phyloP scores from a whole-genome alignment of 2,113 vertebrate genomes.

The Xyliphius kryptos region DNA sequence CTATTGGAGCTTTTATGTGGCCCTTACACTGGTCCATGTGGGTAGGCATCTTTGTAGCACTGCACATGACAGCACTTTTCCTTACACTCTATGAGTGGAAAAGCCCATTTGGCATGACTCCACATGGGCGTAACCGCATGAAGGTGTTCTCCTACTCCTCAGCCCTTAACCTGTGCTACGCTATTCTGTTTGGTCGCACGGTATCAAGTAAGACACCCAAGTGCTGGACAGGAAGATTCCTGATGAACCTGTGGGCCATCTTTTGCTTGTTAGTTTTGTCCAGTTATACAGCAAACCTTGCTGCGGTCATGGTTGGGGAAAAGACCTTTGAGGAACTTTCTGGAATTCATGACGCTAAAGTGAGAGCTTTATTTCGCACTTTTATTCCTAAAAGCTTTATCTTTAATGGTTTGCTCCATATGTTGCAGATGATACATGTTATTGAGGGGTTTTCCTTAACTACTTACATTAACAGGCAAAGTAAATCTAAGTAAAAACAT shows the following conservation, averaged over 20 bases:
- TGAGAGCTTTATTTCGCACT: constrained; percentile 47
- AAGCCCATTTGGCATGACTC: constrained; percentile 92
- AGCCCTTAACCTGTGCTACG: constrained; percentile 93
- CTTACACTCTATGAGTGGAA: constrained; percentile 96
- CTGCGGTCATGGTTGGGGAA: constrained; percentile 94
- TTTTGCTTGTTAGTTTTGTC: constrained; percentile 97
- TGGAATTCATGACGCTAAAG: constrained; percentile 92
- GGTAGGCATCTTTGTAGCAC: constrained; percentile 88
- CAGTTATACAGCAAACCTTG: constrained; percentile 94
- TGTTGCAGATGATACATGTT: too few species aligned
- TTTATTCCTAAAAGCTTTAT: constrained; percentile 1
- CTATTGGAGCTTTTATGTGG: constrained; percentile 94
- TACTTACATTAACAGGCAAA: too few species aligned
- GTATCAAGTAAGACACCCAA: constrained; percentile 95
- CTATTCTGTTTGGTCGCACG: constrained; percentile 90
- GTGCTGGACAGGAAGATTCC: constrained; percentile 89
- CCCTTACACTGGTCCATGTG: constrained; percentile 97
- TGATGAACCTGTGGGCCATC: constrained; percentile 98
- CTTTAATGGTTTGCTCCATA: neutral
- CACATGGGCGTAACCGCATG: constrained; percentile 80
- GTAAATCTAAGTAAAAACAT: too few species aligned
- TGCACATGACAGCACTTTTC: constrained; percentile 87
- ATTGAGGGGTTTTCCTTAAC: too few species aligned
- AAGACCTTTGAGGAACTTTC: constrained; percentile 92
- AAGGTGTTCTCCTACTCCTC: constrained; percentile 95